Percentiles rank a stretch among this genome's conserved stretches.
Evolutionary conservation across 2,797 vertebrate species (phyloP).

Genomic region (Phalloptychus januarius): DNA sequence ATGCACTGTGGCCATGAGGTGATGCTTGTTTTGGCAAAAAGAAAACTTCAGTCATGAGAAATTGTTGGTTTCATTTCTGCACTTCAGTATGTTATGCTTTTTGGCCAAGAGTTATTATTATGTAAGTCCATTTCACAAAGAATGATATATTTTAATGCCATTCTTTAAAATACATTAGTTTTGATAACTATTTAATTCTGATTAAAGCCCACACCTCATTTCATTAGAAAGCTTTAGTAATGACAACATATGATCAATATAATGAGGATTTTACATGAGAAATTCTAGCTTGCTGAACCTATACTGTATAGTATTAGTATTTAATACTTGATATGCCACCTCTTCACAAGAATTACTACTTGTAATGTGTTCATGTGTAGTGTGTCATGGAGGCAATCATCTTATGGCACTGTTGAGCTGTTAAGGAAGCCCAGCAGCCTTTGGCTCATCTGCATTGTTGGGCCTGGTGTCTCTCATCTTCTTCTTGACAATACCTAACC

Average conservation of each 20-base stretch:
- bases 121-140: not conserved
- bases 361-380: not conserved
- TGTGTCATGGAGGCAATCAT: not conserved
- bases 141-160: not conserved
- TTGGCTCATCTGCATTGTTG: not conserved
- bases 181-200: not conserved
- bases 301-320: not conserved
- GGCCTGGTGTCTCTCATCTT: not conserved
- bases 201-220: not conserved
- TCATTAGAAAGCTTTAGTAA: not conserved
- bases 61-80: not conserved
- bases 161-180: not conserved
- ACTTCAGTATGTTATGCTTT: not conserved
- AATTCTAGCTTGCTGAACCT: not conserved
- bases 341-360: not conserved
- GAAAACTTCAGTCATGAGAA: slow-evolving; percentile 4
- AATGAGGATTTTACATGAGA: not conserved
- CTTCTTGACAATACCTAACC: not conserved
- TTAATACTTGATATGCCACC: not conserved
- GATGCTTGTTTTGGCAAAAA: not conserved
- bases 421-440: not conserved
- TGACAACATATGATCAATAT: not conserved
- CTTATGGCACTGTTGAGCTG: not conserved
- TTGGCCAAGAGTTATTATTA: not conserved
- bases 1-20: not conserved